Conservation (phyloP, 1,140 invertebrate species). For the Gerris buenoi region DNA sequence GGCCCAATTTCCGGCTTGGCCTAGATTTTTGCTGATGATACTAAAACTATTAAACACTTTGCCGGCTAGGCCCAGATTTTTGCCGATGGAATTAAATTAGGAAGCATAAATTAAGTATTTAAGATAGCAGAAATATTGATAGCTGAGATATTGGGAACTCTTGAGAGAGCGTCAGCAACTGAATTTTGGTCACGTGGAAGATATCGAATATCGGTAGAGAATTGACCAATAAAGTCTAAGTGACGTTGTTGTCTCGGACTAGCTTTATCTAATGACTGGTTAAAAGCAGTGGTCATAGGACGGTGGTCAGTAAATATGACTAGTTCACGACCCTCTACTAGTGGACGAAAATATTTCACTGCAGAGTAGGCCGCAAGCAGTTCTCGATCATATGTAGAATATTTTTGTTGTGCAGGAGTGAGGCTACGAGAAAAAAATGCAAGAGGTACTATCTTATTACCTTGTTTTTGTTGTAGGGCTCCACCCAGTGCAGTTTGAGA, state of each 20-base stretch:
- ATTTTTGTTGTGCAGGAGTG: constrained; percentile 25
- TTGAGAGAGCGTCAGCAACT: constrained; percentile 8
- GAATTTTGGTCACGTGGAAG: constrained; percentile 21
- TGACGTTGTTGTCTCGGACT: constrained; percentile 21
- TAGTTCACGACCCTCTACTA: constrained; percentile 29
- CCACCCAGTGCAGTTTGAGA: constrained; percentile 19
- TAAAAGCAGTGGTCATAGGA: constrained; percentile 26
- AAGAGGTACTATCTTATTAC: constrained; percentile 21
- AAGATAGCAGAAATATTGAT: too few relatives aligned
- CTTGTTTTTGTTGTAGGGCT: constrained; percentile 15
- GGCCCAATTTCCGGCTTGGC: too few relatives aligned
- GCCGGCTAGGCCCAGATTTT: too few relatives aligned
- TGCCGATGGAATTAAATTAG: too few relatives aligned
- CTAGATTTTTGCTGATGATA: too few relatives aligned
- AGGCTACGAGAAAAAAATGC: constrained; percentile 31
- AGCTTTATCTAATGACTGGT: constrained; percentile 21
- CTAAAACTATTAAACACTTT: too few relatives aligned
- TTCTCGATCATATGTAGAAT: constrained; percentile 32
- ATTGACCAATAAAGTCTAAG: constrained; percentile 31
- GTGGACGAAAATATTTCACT: constrained; percentile 30
- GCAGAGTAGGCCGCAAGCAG: constrained; percentile 32
- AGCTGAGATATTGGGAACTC: too few relatives aligned
- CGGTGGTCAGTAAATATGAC: constrained; percentile 30
- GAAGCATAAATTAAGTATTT: too few relatives aligned
- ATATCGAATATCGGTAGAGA: constrained; percentile 27